These are phyloP conservation scores for Fissipunctia ypsillon DNA, from an alignment of 2,888 invertebrate genomes.

Conservation along the genomic window DNA sequence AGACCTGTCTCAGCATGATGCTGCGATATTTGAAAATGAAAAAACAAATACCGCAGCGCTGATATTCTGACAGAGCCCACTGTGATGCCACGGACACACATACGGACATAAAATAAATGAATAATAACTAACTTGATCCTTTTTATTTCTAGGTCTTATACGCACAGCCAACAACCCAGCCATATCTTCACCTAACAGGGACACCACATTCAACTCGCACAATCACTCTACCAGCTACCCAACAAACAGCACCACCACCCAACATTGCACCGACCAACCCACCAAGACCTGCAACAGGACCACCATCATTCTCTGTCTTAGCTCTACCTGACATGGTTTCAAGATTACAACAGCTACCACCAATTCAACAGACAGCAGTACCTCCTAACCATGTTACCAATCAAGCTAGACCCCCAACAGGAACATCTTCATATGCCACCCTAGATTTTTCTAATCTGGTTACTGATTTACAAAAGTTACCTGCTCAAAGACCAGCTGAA, in stretches of 20 bases:
- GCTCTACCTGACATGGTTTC: conserved; percentile 46
- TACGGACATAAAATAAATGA: too few species aligned
- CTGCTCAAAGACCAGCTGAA: background rate
- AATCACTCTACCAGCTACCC: conserved; percentile 10
- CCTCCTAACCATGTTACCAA: conserved; percentile 9
- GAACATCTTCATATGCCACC: conserved; percentile 18
- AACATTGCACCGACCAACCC: conserved; percentile 21
- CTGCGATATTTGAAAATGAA: too few species aligned
- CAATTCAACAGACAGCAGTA: conserved; percentile 6
- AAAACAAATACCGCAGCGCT: too few species aligned
- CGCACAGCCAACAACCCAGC: conserved; percentile 60
- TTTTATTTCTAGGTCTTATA: conserved; percentile 64
- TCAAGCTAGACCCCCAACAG: conserved; percentile 24
- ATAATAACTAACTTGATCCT: too few species aligned
- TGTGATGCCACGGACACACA: too few species aligned
- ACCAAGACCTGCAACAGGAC: conserved; percentile 29
- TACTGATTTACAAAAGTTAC: conserved; percentile 9
- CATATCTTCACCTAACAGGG: conserved; percentile 61
- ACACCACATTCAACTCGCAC: conserved; percentile 28
- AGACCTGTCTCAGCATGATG: too few species aligned
- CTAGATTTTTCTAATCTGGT: conserved; percentile 42
- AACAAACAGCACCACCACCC: conserved; percentile 2
- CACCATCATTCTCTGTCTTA: conserved; percentile 42
- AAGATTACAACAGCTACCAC: conserved; percentile 31
- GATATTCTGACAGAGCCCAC: too few species aligned